phyloP scores from a whole-genome alignment of 2,888 invertebrate genomes.

The Subacronicta megacephala region DNA sequence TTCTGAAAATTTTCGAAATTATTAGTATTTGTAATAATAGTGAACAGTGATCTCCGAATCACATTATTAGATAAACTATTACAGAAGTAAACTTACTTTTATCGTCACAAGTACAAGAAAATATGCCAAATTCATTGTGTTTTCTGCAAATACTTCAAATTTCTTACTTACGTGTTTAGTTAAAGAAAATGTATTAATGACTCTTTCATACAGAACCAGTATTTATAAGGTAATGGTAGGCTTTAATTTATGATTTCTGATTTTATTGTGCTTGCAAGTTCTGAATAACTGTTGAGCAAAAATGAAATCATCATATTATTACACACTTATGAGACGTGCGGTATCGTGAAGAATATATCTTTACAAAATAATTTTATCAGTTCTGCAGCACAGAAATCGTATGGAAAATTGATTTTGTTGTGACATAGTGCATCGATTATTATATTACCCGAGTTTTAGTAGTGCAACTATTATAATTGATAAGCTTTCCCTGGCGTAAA shows the following conservation, averaged over 20 bases:
- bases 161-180: neutral
- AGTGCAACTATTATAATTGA: conserved; percentile 8
- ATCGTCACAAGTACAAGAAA: conserved; percentile 27
- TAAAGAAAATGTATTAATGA: neutral
- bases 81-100: conserved; percentile 32
- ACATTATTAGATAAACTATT: neutral
- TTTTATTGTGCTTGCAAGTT: conserved; percentile 43
- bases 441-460: conserved; percentile 10
- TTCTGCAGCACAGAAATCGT: conserved; percentile 5
- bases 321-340: conserved; percentile 32
- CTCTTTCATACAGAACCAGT: conserved; percentile 12
- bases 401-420: conserved; percentile 3
- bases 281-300: conserved; percentile 38
- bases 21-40: too few relatives aligned
- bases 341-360: conserved; percentile 29
- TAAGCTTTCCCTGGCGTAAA: conserved; percentile 2
- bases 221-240: conserved; percentile 18
- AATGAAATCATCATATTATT: conserved; percentile 11
- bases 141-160: neutral
- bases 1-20: too few relatives aligned
- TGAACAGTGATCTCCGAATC: too few relatives aligned
- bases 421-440: conserved; percentile 19
- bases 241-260: conserved; percentile 11
- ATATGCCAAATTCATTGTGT: conserved; percentile 32
- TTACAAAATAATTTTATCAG: conserved; percentile 19